Base-by-base conservation (phyloP, 2,888 invertebrate genomes). In the Crepidodera aurea region DNA sequence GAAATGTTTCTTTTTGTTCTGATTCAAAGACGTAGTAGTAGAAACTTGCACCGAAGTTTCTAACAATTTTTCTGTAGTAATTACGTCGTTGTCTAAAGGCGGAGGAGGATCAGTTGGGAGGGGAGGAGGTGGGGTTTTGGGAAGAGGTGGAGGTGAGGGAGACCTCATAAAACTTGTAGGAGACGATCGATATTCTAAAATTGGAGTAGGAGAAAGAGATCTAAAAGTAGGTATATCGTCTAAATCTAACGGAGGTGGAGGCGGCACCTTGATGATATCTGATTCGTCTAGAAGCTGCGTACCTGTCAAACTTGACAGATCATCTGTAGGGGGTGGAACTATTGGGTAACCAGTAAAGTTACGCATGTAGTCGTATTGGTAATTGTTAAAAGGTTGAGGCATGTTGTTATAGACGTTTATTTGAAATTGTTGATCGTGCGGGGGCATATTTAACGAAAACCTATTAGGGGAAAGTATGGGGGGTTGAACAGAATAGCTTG, bases 321-420 rank as follows among this genome's bases (percentile, higher is more conserved):
- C 61, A 34, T 65, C 46, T 15, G 44, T 7, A 25, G 54, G 59
- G 18, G 51, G 27, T 12, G 63, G 60, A 39, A 51, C 16, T 5
- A 44, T 40, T 10, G 55, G 40, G 25, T 27, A 22, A 34, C 25
- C 29, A 8, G 55, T 44, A 51, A 55, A 51, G 16, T 50, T 42
- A 8, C 44, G 12, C 3, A 25, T 15, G 27, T 57, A 57, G 15
- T 57, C 57, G 4, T 29, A 48, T 57, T 42, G 37, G 18, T 55
- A 65, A 10, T 53, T 18, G 29, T 42, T 18, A 4, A 60, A 60
- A 50, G 39, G 44, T 25, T 57, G 64, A 5, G 69, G 64, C 12
- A 62, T 46, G 13, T 68, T 73, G 37, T 73, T 74, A 51, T 67
- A 72, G 39, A 73, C 69, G 34, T 74, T 73, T 19, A 74, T 74